Evolutionary conservation across 2,113 vertebrate species (phyloP).

Genomic region (Vidua chalybeata): DNA sequence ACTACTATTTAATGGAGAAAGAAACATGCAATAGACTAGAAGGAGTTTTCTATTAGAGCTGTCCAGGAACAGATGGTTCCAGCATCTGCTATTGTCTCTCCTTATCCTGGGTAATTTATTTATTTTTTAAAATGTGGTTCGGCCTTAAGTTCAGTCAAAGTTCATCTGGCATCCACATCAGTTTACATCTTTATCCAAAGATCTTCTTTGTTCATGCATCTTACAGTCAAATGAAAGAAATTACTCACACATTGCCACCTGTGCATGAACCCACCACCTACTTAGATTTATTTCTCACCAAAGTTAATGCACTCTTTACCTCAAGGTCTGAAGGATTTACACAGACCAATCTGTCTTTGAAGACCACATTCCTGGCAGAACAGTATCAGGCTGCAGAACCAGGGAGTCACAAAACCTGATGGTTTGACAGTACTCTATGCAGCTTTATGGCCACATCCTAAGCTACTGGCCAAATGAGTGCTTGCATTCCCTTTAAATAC

Average conservation of each 20-base stretch:
- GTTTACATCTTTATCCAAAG: slow-evolving; percentile 36
- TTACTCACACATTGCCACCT: slow-evolving; percentile 45
- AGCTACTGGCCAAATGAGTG: neutral
- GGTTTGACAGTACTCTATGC: neutral
- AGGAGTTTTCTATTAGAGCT: slow-evolving; percentile 35
- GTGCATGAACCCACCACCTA: slow-evolving; percentile 30
- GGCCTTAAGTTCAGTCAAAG: slow-evolving; percentile 61
- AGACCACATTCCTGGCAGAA: neutral
- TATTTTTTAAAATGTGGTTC: slow-evolving; percentile 26
- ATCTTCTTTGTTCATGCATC: slow-evolving; percentile 41
- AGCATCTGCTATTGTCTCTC: slow-evolving; percentile 43
- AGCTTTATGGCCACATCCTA: neutral
- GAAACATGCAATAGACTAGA: neutral
- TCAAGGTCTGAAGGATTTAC: neutral
- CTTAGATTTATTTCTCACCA: slow-evolving; percentile 19
- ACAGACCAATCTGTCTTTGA: neutral
- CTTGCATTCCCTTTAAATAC: neutral
- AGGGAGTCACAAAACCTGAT: neutral
- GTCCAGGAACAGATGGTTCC: slow-evolving; percentile 56
- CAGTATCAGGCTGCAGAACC: neutral
- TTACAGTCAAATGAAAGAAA: slow-evolving; percentile 40
- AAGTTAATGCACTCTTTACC: neutral
- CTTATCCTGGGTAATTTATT: slow-evolving; percentile 30
- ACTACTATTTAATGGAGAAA: neutral
- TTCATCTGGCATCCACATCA: slow-evolving; percentile 48